Base-by-base conservation (phyloP, 2,888 invertebrate genomes). In the Noctua janthina region DNA sequence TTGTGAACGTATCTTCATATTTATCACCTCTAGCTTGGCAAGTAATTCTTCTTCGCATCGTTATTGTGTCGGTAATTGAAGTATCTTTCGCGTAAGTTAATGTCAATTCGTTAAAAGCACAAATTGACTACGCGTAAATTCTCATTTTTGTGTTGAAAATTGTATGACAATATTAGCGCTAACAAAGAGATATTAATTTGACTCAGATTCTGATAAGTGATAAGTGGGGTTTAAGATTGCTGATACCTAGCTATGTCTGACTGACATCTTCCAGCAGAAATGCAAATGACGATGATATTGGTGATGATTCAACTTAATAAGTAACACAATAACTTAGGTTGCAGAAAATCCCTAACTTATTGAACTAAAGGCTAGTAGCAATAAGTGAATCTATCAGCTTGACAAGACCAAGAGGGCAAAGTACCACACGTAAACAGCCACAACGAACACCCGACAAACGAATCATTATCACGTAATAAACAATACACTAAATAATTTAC, bases 401-500 rank as follows among this genome's bases (percentile, higher is more conserved):
- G 72, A 73, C 66, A 72, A 78, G 71, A 20, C 69, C 74, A 64
- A 64, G 81, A 87, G 90, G 87, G 90, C 88, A 90, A 91, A 91
- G 90, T 90, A 85, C 80, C 76, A 82, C 29, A 66, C 78, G 76
- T 89, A 91, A 91, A 92, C 79, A 78, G 74, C 70, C 81, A 82
- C 86, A 89, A 88, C 85, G 86, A 89, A 85, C 87, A 84, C 43
- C 74, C 66, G 79, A 84, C 90, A 88, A 86, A 87, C 87, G 85
- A 92, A 90, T 92, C 91, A 93, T 93, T 93, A 93, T 91, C 93
- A 92, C 92, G 84, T 92, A 91, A 91, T 93, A 93, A 93, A 91
- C 92, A 92, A 92, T 93, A 92, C 90, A 91, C 92, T 91, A 92
- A 93, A 92, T 93, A 93, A 94, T 95, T 94, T 94, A 94, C 90